Percentiles rank a stretch among this genome's conserved stretches.
Evolutionary conservation across 2,113 vertebrate genomes (phyloP).

Genomic region (Axis porcinus): DNA sequence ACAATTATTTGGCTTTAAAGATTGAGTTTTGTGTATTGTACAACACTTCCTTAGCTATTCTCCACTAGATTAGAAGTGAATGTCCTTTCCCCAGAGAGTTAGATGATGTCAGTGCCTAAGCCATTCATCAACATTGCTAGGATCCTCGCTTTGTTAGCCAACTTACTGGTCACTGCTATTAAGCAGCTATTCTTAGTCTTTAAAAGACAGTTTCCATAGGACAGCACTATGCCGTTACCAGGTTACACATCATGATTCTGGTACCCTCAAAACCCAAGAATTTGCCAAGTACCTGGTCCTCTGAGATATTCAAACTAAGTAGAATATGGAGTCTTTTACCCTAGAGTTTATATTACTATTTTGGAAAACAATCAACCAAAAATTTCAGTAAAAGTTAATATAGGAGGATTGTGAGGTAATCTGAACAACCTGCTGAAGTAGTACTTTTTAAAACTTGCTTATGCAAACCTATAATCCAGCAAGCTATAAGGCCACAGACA

Average conservation of each 20-base stretch:
- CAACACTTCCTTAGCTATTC: neutral
- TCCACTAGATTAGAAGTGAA: conserved; percentile 1
- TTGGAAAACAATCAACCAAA: neutral
- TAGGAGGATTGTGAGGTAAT: neutral
- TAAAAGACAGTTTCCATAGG: neutral
- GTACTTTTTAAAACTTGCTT: conserved; percentile 1
- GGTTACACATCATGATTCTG: neutral
- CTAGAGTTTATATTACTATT: neutral
- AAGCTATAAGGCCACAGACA: neutral
- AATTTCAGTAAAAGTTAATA: conserved; percentile 3
- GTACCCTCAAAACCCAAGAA: neutral
- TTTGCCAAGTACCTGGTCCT: neutral
- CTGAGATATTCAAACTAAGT: neutral
- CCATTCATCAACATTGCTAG: neutral
- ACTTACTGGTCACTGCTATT: neutral
- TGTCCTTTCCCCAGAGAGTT: neutral
- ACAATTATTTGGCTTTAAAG: neutral
- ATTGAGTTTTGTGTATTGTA: neutral
- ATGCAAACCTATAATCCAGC: neutral
- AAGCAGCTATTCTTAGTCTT: neutral
- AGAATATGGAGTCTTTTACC: neutral
- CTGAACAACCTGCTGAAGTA: neutral
- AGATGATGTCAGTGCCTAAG: neutral
- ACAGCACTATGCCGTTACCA: neutral
- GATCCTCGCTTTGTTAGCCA: neutral